Percentiles rank a stretch among this genome's conserved stretches.
phyloP scores from a whole-genome alignment of 2,888 invertebrate species.

The Bruchidius siliquastri region DNA sequence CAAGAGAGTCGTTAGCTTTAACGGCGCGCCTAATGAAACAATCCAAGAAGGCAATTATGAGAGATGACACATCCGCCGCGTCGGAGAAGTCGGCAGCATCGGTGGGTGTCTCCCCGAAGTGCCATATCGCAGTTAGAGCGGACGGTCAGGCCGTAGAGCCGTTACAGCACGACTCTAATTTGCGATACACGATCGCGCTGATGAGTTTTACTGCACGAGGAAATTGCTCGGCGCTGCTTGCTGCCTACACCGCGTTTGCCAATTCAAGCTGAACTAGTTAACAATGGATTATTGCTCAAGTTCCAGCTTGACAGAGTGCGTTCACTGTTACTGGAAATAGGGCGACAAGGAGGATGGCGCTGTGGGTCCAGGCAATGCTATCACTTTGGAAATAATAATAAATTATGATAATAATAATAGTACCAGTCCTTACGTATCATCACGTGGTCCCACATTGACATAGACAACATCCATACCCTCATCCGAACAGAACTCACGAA shows the following conservation, averaged over 20 bases:
- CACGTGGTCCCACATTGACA: no score
- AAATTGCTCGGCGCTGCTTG: neutral
- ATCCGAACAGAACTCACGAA: no score
- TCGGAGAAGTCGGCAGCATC: constrained; percentile 34
- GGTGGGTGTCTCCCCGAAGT: constrained; percentile 36
- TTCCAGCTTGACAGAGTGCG: neutral
- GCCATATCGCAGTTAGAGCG: constrained; percentile 26
- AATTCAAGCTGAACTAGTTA: neutral
- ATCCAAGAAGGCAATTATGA: constrained; percentile 49
- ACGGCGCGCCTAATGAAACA: constrained; percentile 50
- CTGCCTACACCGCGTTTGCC: neutral
- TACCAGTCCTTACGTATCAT: no score
- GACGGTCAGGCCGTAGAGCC: constrained; percentile 6
- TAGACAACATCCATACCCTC: no score
- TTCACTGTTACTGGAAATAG: neutral
- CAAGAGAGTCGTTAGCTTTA: constrained; percentile 48
- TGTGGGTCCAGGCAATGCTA: no score
- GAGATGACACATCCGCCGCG: constrained; percentile 49
- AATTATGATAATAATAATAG: no score
- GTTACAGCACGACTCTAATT: neutral
- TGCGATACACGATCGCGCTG: neutral
- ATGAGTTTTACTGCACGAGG: neutral
- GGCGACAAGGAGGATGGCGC: no score
- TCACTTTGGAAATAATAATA: no score
- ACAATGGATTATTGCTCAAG: neutral